Base-by-base conservation (phyloP, 2,113 vertebrate genomes). In the Notiomystis cincta region DNA sequence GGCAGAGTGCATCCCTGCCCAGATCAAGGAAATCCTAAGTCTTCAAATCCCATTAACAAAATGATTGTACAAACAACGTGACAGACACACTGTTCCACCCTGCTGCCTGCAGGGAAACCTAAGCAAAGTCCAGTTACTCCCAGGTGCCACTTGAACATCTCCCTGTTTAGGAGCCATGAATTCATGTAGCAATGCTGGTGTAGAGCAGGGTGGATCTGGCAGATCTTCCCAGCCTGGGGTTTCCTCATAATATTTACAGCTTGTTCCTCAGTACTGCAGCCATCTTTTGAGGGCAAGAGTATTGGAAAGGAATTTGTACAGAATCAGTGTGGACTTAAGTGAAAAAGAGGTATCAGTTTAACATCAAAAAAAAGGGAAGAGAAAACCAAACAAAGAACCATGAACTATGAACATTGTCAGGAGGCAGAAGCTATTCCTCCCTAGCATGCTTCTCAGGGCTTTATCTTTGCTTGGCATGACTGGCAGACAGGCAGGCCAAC, bases 21-120 rank as follows among this genome's bases (percentile, higher is more conserved):
- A 88, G 90, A 95, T 89, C 87, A 79, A 85, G 92, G 67, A 91
- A 94, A 96, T 94, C 93, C 87, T 71, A 90, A 91, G 23, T 54
- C 90, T 51, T 92, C 88, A 67, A 84, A 96, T 94, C 93, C 57
- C 76, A 84, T 96, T 95, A 96, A 93, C 71, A 88, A 85, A 79
- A 92, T 37, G 60, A 79, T 15, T 37, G 83, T 35, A 88, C 51
- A 64, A 91, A 85, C 87, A 96, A 87, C 30, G 70, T 94, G 95
- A 94, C 94, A 56, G 75, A 70, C 37, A 22, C 2, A 5, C 58
- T 85, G 38, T 44, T 48, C 60, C 35, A 47, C 16, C 17, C 61
- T 2, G 1, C 57, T 66, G 77, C 69, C 80, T 6, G 3, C 64
- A 60, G 67, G 50, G 48, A 92, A 91, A 71, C 35, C 56, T 79